Evolutionary conservation across 30 jellyfish, hydroid and myxozoan species (phyloP).

Genomic region (Mastigias papua): DNA sequence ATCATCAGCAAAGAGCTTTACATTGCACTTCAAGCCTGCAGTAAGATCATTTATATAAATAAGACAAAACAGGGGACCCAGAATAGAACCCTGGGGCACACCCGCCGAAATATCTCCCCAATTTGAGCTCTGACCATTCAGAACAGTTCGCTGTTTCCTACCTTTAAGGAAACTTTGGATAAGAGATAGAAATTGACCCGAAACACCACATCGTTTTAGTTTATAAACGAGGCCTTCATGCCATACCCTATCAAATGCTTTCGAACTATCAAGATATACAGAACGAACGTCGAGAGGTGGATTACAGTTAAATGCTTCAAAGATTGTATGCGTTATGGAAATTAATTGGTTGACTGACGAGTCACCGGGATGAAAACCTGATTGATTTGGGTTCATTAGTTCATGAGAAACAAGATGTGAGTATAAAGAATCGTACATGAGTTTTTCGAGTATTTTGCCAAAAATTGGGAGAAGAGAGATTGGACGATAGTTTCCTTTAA

Average conservation of each 20-base stretch:
- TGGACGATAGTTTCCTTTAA: slow-evolving; percentile 39
- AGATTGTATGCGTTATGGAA: slow-evolving; percentile 20
- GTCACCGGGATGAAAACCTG: slow-evolving; percentile 59
- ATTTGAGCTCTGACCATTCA: slow-evolving; percentile 31
- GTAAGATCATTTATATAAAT: slow-evolving; percentile 39
- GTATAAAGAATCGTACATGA: slow-evolving; percentile 27
- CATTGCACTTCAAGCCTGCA: slow-evolving; percentile 50
- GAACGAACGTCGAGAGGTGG: slow-evolving; percentile 21
- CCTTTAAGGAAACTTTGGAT: slow-evolving; percentile 28
- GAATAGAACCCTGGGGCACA: slow-evolving; percentile 58
- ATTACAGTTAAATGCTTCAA: slow-evolving; percentile 35
- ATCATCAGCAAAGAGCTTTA: slow-evolving; percentile 64
- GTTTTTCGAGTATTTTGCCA: slow-evolving; percentile 62
- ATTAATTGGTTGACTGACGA: slow-evolving; percentile 41
- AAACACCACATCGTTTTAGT: slow-evolving; percentile 28
- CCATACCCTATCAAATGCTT: slow-evolving; percentile 57
- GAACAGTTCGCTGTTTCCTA: slow-evolving; percentile 42
- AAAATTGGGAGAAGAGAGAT: slow-evolving; percentile 64
- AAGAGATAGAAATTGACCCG: slow-evolving; percentile 45
- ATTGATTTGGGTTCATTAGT: slow-evolving; percentile 47
- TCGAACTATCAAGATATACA: slow-evolving; percentile 26
- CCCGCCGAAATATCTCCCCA: slow-evolving; percentile 59
- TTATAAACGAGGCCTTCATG: slow-evolving; percentile 19
- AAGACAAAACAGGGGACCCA: slow-evolving; percentile 63
- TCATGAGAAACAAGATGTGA: slow-evolving; percentile 46